Evolutionary conservation across 2,888 invertebrate species (phyloP).

Genomic region (Temnothorax rugatulus): DNA sequence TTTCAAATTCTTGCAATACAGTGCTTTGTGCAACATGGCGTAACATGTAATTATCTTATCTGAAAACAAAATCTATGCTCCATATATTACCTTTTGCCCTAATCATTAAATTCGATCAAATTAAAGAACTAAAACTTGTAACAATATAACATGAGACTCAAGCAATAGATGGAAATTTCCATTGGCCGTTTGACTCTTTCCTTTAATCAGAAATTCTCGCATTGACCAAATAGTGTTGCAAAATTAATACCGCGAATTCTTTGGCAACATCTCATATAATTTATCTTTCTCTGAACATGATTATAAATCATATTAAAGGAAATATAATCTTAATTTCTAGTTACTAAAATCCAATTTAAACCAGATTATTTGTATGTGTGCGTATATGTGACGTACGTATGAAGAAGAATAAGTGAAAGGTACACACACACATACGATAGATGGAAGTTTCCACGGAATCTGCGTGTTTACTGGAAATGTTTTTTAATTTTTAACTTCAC

Average conservation of each 20-base stretch:
- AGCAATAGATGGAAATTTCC: constrained; percentile 5
- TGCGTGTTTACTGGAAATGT: neutral
- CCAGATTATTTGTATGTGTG: neutral
- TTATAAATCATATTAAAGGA: neutral
- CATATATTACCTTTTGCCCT: neutral
- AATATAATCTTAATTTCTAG: neutral
- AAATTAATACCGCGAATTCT: neutral
- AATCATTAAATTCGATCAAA: neutral
- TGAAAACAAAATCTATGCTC: neutral
- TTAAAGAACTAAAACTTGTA: neutral
- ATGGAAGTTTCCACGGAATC: neutral
- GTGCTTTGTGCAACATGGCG: neutral
- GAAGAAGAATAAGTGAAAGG: constrained; percentile 11
- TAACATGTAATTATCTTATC: neutral
- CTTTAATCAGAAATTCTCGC: neutral
- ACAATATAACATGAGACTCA: neutral
- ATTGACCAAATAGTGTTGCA: neutral
- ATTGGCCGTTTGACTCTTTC: neutral
- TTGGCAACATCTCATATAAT: neutral
- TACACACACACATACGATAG: neutral
- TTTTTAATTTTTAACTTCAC: neutral
- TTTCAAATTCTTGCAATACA: constrained; percentile 13
- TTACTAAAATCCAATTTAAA: neutral
- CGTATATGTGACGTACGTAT: neutral
- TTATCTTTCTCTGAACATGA: neutral